Evolutionary conservation across 2,888 invertebrate species (phyloP).

Genomic region (Gari tellinella): DNA sequence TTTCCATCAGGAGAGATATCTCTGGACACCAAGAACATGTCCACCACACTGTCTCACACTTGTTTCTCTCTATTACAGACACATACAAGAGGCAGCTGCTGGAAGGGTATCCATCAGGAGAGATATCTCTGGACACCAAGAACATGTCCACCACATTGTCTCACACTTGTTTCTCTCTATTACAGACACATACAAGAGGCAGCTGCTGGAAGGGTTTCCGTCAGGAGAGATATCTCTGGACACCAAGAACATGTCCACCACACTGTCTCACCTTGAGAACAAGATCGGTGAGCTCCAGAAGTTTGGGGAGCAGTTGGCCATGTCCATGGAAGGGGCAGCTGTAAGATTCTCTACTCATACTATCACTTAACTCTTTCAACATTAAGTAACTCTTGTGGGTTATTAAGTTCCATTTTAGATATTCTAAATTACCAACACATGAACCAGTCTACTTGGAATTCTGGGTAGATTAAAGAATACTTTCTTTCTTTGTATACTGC

Average conservation of each 20-base stretch:
- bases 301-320: slow-evolving; percentile 76
- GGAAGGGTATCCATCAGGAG: slow-evolving; percentile 27
- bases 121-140: slow-evolving; percentile 43
- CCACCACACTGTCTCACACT: slow-evolving; percentile 65
- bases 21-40: slow-evolving; percentile 56
- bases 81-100: slow-evolving; percentile 64
- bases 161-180: slow-evolving; percentile 52
- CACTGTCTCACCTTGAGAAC: slow-evolving; percentile 71
- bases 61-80: slow-evolving; percentile 49
- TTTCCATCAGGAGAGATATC: slow-evolving; percentile 17
- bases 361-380: too few species aligned
- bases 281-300: slow-evolving; percentile 75
- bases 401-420: too few species aligned
- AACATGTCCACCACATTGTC: slow-evolving; percentile 63
- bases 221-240: slow-evolving; percentile 32
- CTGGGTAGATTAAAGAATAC: too few species aligned
- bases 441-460: too few species aligned
- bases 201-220: slow-evolving; percentile 49
- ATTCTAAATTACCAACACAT: too few species aligned
- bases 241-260: slow-evolving; percentile 57
- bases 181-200: slow-evolving; percentile 65
- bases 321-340: slow-evolving; percentile 79
- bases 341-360: slow-evolving; percentile 55
- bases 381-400: too few species aligned
- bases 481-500: too few species aligned